Evolutionary conservation across 2,113 vertebrate species (phyloP).

Genomic region (Capra hircus): DNA sequence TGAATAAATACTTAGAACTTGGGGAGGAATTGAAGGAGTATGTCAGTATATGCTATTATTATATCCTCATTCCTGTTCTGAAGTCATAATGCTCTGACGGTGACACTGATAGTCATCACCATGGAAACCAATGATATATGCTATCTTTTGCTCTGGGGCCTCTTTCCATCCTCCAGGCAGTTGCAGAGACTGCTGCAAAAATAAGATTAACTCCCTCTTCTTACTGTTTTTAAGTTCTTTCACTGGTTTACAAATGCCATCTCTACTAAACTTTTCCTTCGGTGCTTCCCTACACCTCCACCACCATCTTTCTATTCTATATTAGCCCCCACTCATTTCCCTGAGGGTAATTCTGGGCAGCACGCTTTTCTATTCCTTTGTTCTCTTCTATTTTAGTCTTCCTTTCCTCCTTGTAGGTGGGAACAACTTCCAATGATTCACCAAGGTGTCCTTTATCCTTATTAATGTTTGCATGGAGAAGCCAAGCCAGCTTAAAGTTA

Average conservation of each 20-base stretch:
- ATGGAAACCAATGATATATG: constrained; percentile 51
- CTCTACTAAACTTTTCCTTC: neutral
- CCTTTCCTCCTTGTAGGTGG: neutral
- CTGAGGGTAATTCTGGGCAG: neutral
- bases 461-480: neutral
- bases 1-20: neutral
- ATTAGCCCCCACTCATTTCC: neutral
- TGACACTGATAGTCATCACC: constrained; percentile 18
- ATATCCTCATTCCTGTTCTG: neutral
- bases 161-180: constrained; percentile 6
- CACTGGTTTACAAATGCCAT: neutral
- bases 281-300: neutral
- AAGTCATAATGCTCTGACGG: constrained; percentile 10
- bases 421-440: neutral
- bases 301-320: neutral
- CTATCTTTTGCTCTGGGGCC: neutral
- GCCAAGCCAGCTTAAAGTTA: neutral
- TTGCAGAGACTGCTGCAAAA: neutral
- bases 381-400: neutral
- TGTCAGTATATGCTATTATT: neutral
- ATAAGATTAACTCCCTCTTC: neutral
- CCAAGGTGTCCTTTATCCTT: neutral
- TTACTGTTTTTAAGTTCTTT: neutral
- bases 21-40: neutral
- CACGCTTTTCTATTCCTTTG: neutral